These are phyloP conservation scores for Willisornis vidua DNA, from an alignment of 2,113 vertebrate species.

Conservation along the genomic window DNA sequence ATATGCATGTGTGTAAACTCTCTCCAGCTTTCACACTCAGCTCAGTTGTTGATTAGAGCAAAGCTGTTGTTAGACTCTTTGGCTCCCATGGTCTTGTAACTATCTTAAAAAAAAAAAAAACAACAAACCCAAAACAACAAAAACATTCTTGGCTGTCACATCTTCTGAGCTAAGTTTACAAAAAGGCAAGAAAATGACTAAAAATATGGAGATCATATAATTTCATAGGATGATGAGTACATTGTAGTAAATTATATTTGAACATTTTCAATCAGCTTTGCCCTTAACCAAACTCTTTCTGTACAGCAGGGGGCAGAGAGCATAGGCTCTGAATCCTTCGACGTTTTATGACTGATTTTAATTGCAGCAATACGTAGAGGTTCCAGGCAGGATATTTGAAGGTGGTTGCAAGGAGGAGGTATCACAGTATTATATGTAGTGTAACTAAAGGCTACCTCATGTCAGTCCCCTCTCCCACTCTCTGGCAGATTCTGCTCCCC, in stretches of 20 bases:
- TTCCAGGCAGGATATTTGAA: neutral
- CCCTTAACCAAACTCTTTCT: neutral
- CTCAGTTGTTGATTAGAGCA: neutral
- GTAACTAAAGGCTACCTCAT: neutral
- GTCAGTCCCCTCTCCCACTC: neutral
- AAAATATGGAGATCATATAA: neutral
- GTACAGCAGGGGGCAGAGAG: neutral
- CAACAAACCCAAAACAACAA: neutral
- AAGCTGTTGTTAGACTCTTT: neutral
- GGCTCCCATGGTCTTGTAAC: neutral
- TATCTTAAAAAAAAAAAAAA: neutral
- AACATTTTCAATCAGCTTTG: neutral
- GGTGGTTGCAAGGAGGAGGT: neutral
- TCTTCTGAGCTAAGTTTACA: neutral
- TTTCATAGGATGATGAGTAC: neutral
- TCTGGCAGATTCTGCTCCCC: neutral
- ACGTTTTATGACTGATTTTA: neutral
- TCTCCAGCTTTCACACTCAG: neutral
- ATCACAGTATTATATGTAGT: rapidly evolving
- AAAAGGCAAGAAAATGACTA: neutral
- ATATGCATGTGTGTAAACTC: neutral
- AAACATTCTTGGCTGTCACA: neutral
- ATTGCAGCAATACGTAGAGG: neutral
- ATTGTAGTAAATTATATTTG: neutral
- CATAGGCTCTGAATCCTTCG: neutral